A percentile compares a stretch with the other conserved stretches of the same genome.
phyloP scores from a whole-genome alignment of 2,797 vertebrate genomes.

The Sphenodon punctatus region DNA sequence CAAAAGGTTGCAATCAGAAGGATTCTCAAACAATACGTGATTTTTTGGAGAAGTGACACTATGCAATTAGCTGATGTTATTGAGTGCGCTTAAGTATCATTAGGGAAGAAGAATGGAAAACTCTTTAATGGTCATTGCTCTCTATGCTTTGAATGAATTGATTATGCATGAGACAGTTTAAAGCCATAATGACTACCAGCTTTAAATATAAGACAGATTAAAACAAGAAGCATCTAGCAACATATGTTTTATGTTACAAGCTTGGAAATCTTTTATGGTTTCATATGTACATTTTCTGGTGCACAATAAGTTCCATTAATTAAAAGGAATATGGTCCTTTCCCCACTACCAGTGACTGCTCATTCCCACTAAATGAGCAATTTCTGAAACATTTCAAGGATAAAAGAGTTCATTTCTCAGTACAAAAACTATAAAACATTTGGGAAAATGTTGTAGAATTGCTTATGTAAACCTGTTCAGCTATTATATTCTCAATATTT shows the following conservation, averaged over 20 bases:
- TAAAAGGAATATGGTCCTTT: not conserved
- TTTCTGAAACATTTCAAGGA: not conserved
- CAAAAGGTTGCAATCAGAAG: conserved; percentile 37
- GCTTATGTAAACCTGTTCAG: too few relatives aligned
- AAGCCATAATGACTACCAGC: not conserved
- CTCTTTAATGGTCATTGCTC: conserved; percentile 35
- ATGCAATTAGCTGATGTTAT: conserved; percentile 43
- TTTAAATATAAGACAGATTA: not conserved
- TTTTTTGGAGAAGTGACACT: conserved; percentile 25
- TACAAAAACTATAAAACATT: not conserved
- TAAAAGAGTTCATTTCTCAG: not conserved
- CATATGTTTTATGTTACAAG: conserved; percentile 16
- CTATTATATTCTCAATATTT: too few relatives aligned
- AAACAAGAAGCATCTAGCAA: not conserved
- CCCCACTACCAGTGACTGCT: not conserved
- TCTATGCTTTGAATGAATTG: conserved; percentile 40
- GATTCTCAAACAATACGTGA: conserved; percentile 16
- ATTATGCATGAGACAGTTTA: conserved; percentile 8
- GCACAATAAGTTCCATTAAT: not conserved
- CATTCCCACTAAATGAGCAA: not conserved
- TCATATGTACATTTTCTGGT: conserved; percentile 3
- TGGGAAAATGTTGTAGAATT: too few relatives aligned
- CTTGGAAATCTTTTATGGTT: not conserved
- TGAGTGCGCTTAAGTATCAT: conserved; percentile 46
- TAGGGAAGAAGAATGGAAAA: conserved; percentile 53